A percentile compares a stretch with the other conserved stretches of the same genome.
Evolutionary conservation across 2,113 vertebrate genomes (phyloP).

Genomic region (Grus americana): DNA sequence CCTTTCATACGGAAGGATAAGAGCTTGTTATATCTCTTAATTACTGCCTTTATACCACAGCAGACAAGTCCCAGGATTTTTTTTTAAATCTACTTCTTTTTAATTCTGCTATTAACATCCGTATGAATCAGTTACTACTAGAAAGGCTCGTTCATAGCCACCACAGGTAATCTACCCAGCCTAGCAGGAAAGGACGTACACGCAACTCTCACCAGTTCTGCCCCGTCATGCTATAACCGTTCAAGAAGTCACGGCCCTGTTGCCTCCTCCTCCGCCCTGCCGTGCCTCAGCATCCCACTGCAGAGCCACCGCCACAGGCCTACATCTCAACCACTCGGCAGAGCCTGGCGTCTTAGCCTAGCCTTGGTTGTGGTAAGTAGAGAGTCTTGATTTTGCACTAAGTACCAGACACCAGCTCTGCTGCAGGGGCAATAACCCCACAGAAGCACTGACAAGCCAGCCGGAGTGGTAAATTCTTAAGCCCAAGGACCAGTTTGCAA

Average conservation of each 20-base stretch:
- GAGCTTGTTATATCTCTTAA: background rate
- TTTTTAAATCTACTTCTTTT: background rate
- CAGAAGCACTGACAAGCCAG: background rate
- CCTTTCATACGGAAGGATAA: background rate
- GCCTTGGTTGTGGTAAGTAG: background rate
- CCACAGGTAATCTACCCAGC: background rate
- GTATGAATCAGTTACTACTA: background rate
- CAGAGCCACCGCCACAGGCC: background rate
- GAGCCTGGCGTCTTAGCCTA: background rate
- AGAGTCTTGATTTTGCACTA: background rate
- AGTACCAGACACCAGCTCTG: background rate
- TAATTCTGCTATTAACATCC: background rate
- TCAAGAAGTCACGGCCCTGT: background rate
- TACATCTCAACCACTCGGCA: background rate
- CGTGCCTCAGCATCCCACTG: background rate
- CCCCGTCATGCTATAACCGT: background rate
- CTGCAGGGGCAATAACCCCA: background rate
- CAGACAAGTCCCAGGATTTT: background rate
- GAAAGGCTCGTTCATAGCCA: background rate
- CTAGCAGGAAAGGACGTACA: background rate
- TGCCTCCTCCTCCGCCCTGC: background rate
- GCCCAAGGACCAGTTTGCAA: background rate
- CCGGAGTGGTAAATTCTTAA: background rate
- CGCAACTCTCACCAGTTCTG: background rate
- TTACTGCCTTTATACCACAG: background rate